These are phyloP conservation scores for Gastrophysa polygoni DNA, from an alignment of 2,888 invertebrate species.

Conservation along the genomic window DNA sequence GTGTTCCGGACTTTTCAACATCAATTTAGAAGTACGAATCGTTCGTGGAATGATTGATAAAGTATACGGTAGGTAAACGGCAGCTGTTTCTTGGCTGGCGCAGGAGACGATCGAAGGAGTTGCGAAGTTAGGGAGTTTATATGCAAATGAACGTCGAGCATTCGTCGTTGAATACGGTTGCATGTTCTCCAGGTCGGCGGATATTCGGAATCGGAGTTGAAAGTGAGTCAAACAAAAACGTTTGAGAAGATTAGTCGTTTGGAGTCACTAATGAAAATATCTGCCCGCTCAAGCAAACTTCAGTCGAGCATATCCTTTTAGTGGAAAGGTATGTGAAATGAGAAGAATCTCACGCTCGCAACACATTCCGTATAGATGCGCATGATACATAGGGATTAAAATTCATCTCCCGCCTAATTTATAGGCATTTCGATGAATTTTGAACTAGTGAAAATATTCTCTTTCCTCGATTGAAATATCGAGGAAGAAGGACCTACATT, in stretches of 20 bases:
- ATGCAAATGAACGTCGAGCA: slow-evolving; percentile 48
- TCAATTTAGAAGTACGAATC: slow-evolving; percentile 55
- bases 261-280: neutral
- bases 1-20: neutral
- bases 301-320: neutral
- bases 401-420: too few relatives aligned
- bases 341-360: too few relatives aligned
- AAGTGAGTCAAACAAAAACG: slow-evolving; percentile 45
- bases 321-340: too few relatives aligned
- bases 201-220: slow-evolving; percentile 38
- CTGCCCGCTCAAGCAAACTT: neutral
- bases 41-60: slow-evolving; percentile 57
- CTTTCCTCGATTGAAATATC: too few relatives aligned
- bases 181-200: slow-evolving; percentile 40
- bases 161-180: slow-evolving; percentile 40
- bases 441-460: too few relatives aligned
- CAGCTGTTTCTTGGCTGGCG: neutral
- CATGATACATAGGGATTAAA: too few relatives aligned
- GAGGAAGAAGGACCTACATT: too few relatives aligned
- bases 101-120: neutral
- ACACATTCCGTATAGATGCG: too few relatives aligned
- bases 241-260: neutral
- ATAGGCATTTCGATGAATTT: too few relatives aligned
- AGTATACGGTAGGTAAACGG: slow-evolving; percentile 56
- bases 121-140: slow-evolving; percentile 42